These are phyloP conservation scores for Drosophila paramelanica DNA, from an alignment of 2,888 invertebrate species.

Conservation along the genomic window DNA sequence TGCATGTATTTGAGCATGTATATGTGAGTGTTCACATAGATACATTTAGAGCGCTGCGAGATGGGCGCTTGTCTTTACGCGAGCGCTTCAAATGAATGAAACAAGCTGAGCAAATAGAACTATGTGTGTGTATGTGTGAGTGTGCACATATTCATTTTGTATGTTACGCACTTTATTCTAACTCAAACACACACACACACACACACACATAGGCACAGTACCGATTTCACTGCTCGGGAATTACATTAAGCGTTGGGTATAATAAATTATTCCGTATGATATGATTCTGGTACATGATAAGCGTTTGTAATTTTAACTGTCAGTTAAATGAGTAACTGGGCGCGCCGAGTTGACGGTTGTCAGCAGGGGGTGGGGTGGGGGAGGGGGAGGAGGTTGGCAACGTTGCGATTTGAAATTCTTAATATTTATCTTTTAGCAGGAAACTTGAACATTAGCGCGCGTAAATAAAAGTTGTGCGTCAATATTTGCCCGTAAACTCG, in stretches of 20 bases:
- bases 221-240: constrained; percentile 69
- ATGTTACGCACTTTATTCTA: constrained; percentile 75
- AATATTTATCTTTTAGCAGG: constrained; percentile 75
- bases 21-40: background rate
- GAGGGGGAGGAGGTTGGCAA: constrained; percentile 1
- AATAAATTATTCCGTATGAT: constrained; percentile 81
- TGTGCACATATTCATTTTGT: constrained; percentile 63
- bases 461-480: constrained; percentile 76
- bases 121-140: constrained; percentile 45
- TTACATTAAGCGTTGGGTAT: constrained; percentile 79
- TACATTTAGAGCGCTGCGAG: constrained; percentile 15
- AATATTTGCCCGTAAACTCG: constrained; percentile 64
- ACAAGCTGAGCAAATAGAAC: constrained; percentile 74
- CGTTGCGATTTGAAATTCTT: constrained; percentile 75
- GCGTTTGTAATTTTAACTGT: constrained; percentile 81
- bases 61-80: constrained; percentile 49
- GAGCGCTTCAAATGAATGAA: constrained; percentile 65
- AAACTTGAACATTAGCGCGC: constrained; percentile 78
- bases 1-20: too few species aligned
- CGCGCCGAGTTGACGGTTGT: background rate
- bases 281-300: constrained; percentile 80
- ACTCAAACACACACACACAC: constrained; percentile 66
- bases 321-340: constrained; percentile 77
- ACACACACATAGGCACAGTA: constrained; percentile 8
- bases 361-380: constrained; percentile 1